Base-by-base conservation (phyloP, 2,888 invertebrate genomes). In the Molorchus minor region DNA sequence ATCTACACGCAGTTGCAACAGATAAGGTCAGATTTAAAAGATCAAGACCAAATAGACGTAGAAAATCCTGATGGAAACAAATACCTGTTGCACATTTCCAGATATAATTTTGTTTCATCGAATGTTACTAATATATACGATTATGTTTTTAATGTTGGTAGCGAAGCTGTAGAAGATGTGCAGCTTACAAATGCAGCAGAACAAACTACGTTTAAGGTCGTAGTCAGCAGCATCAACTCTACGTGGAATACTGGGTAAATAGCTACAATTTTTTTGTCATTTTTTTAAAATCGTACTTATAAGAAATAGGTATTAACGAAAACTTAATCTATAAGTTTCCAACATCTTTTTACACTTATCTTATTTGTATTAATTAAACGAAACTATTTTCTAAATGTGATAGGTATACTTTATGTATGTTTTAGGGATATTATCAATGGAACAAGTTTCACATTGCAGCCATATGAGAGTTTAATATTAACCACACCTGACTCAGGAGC, bases 1-100 rank as follows among this genome's bases (percentile, higher is more conserved):
- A 78, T 89, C 0, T 91, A 90, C 74, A 83, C 85, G 65, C 72
- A 80, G 0, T 75, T 91, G 8, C 77, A 85, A 0, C 62, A 75
- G n/a, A 73, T 91, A 5, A 83, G 89, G 12, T 20, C 17, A 1
- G n/a, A 20, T 7, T 30, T 54, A 16, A 36, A 15, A 20, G 41
- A 30, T 33, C 43, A 41, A 16, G 41, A 52, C 33, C 7, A 8
- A 43, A 19, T 52, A 33, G 3, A 19, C n/a, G n/a, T 43, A 12
- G 20, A 21, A 12, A 12, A 43, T 2, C 43, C 40, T 19, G 20
- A 21, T 3, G 8, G 13, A 3, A 12, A 43, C 4, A 43, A 43
- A 1, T 20, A 43, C 12, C 10, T 43, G 10, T 21, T 43, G 12
- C 43, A 43, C 2, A 4, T 43, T 7, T 21, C 20, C n/a, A 43